Percentiles rank a stretch among this genome's conserved stretches.
Evolutionary conservation across 2,113 vertebrate species (phyloP).

Genomic region (Jaculus jaculus): DNA sequence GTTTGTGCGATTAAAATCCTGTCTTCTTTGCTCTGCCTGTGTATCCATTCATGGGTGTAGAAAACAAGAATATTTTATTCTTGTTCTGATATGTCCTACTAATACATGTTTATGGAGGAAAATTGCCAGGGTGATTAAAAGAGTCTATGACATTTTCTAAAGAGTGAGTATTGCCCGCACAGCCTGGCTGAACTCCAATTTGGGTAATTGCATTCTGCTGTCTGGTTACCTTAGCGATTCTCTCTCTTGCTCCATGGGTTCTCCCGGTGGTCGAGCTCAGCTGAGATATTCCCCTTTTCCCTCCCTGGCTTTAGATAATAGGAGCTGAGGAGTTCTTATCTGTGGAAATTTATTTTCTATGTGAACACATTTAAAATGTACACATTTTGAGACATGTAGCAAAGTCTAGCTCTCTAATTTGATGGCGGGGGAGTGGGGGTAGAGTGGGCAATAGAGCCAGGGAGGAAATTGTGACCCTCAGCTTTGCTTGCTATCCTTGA

Average conservation of each 20-base stretch:
- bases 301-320: slow-evolving; percentile 54
- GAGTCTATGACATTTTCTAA: slow-evolving; percentile 78
- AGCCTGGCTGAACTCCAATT: slow-evolving; percentile 76
- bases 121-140: slow-evolving; percentile 79
- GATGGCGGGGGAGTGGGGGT: slow-evolving; percentile 3
- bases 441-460: slow-evolving; percentile 30
- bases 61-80: slow-evolving; percentile 76
- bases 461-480: slow-evolving; percentile 32
- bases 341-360: slow-evolving; percentile 59
- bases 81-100: slow-evolving; percentile 69
- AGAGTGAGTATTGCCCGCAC: slow-evolving; percentile 69
- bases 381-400: slow-evolving; percentile 6
- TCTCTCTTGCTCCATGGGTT: slow-evolving; percentile 48
- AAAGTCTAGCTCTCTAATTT: slow-evolving; percentile 53
- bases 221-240: slow-evolving; percentile 76
- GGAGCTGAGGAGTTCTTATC: slow-evolving; percentile 4
- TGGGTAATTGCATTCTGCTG: slow-evolving; percentile 70
- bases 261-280: slow-evolving; percentile 54
- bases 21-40: slow-evolving; percentile 45
- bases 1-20: slow-evolving; percentile 60
- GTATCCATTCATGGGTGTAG: slow-evolving; percentile 67
- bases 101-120: slow-evolving; percentile 76
- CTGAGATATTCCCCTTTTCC: slow-evolving; percentile 57
- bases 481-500: slow-evolving; percentile 35
- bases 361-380: slow-evolving; percentile 57